Evolutionary conservation across 1,140 invertebrate genomes (phyloP).

Genomic region (Chironomus striatipennis): DNA sequence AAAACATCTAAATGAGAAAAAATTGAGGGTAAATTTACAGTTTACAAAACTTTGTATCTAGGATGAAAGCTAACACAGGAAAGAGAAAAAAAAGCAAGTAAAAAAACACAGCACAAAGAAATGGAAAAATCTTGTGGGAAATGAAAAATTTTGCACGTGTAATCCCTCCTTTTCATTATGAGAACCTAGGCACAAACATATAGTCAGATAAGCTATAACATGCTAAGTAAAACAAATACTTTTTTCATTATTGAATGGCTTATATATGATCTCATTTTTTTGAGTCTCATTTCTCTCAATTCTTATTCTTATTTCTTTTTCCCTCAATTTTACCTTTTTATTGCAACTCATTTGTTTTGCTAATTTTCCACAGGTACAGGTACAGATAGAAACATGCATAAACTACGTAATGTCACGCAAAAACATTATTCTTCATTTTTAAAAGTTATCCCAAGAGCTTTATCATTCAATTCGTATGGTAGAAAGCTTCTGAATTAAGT

Average conservation of each 20-base stretch:
- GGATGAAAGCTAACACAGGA: no score
- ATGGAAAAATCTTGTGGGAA: neutral
- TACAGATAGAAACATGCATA: neutral
- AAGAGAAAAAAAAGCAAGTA: neutral
- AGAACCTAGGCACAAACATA: no score
- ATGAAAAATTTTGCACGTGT: neutral
- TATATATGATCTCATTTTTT: no score
- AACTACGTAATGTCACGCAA: conserved; percentile 1
- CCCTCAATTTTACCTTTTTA: neutral
- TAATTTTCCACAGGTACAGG: neutral
- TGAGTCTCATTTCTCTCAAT: no score
- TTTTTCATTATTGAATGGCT: no score
- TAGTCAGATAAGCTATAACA: no score
- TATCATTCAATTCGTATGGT: no score
- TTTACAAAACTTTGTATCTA: no score
- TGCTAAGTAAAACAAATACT: no score
- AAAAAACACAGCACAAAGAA: neutral
- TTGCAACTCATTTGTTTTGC: conserved; percentile 1
- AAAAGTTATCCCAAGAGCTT: neutral
- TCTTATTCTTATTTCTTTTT: neutral
- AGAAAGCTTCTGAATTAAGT: neutral
- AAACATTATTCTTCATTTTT: neutral
- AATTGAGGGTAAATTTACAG: no score
- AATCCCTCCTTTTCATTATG: no score
- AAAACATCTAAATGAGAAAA: no score